Evolutionary conservation across 2,113 vertebrate species (phyloP).

Genomic region (Pterophyllum scalare): DNA sequence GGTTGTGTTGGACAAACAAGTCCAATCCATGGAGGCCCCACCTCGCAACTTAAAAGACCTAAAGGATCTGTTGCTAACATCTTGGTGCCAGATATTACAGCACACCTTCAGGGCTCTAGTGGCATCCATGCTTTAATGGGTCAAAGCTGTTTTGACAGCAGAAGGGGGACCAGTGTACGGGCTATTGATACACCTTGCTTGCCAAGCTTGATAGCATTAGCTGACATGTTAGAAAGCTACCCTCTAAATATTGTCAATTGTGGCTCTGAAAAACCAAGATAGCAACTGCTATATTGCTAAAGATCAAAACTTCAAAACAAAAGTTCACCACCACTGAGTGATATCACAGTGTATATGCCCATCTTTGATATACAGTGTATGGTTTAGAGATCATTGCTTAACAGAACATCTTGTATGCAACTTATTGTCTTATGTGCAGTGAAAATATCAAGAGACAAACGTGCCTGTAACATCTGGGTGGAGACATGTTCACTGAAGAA

Average conservation of each 20-base stretch:
- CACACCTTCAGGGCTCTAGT: no score
- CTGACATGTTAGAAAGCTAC: neutral
- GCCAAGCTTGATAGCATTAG: neutral
- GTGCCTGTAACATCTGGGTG: neutral
- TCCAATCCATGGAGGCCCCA: no score
- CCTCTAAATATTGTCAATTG: neutral
- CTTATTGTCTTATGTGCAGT: slow-evolving; percentile 7
- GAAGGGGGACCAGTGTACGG: neutral
- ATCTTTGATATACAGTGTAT: neutral
- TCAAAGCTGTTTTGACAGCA: no score
- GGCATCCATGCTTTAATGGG: no score
- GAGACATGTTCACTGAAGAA: slow-evolving; percentile 28
- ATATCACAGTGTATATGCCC: no score
- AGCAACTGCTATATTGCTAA: neutral
- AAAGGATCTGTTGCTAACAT: no score
- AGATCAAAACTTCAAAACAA: neutral
- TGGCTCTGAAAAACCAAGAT: neutral
- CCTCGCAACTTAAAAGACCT: no score
- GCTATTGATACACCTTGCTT: neutral
- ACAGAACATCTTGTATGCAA: slow-evolving; percentile 16
- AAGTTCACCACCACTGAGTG: neutral
- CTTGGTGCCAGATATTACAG: no score
- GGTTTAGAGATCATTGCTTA: neutral
- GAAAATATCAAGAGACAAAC: neutral
- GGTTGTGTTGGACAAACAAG: no score